Conservation (phyloP, 2,888 invertebrate species). For the Ectropis crepuscularia region DNA sequence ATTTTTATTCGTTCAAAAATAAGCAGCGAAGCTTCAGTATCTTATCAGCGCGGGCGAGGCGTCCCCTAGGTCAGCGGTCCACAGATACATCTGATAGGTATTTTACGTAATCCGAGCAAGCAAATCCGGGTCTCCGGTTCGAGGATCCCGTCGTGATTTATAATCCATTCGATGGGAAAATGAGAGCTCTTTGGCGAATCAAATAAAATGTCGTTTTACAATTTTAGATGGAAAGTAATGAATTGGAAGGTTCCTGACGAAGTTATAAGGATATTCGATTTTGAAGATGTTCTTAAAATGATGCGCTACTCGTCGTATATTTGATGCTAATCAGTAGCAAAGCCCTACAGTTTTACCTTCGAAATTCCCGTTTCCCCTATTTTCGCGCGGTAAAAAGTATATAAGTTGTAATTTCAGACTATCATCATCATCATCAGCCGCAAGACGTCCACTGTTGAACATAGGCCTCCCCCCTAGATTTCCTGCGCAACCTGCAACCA, state of each 20-base stretch:
- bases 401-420: no score
- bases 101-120: conserved; percentile 32
- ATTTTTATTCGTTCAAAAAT: not conserved
- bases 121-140: conserved; percentile 9
- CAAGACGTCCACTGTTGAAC: no score
- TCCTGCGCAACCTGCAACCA: no score
- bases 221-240: not conserved
- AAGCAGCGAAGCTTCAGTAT: not conserved
- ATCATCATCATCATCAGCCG: no score
- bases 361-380: no score
- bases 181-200: conserved; percentile 4
- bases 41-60: conserved; percentile 9
- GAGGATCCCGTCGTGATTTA: conserved; percentile 24
- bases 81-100: conserved; percentile 28
- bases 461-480: no score
- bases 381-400: no score
- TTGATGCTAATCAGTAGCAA: no score
- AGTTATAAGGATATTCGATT: not conserved
- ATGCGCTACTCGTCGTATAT: no score
- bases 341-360: no score
- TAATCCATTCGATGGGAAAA: conserved; percentile 16
- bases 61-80: conserved; percentile 28
- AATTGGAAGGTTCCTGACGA: not conserved
- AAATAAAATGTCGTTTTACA: conserved; percentile 15
- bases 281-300: no score